Evolutionary conservation across 2,888 invertebrate species (phyloP), one percentile per base, ranked within the genome.

Genomic region (Lysandra bellargus): DNA sequence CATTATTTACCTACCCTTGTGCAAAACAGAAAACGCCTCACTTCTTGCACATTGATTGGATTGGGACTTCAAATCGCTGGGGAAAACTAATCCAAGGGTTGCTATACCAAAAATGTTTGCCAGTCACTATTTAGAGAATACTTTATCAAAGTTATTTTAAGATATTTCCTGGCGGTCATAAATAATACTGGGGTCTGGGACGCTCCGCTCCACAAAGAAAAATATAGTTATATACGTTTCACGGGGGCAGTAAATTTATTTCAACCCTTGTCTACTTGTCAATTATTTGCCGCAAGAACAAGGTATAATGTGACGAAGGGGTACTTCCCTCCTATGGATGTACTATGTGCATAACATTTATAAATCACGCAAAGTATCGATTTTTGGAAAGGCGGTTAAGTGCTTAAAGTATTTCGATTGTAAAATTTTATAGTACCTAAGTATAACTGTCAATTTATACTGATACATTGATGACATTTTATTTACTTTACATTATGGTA

Each of bases 261-360:
- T 78, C 9, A 75, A 92, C 92, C 93, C 93, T 91, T 86, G 90
- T 93, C 88, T 83, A 78, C 83, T 85, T 90, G 93, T 92, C 93
- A 93, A 92, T 92, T 92, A 92, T 86, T 85, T 84, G 84, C 82
- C 53, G 53, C 76, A 76, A 76, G 76, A 76, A 76, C 76, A 76
- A 76, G 76, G 76, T 53, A 49, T 14, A 49, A 57, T 76, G 76
- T 30, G 33, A 74, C 44, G 44, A 44, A 44, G 74, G 74, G 44
- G 40, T 74, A 74, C 40, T 40, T 40, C 23, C n/a, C 53, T 76
- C 30, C 9, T 75, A 57, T 69, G 37, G 82, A 81, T 79, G 23
- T 23, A 23, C 23, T 23, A 0, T 23, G 80, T 82, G 80, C 82
- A 81, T 81, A 82, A 79, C 80, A 84, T 82, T 82, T 79, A 79